Evolutionary conservation across 2,113 vertebrate species (phyloP), one percentile per base, ranked within the genome.

Genomic region (Piaya cayana): DNA sequence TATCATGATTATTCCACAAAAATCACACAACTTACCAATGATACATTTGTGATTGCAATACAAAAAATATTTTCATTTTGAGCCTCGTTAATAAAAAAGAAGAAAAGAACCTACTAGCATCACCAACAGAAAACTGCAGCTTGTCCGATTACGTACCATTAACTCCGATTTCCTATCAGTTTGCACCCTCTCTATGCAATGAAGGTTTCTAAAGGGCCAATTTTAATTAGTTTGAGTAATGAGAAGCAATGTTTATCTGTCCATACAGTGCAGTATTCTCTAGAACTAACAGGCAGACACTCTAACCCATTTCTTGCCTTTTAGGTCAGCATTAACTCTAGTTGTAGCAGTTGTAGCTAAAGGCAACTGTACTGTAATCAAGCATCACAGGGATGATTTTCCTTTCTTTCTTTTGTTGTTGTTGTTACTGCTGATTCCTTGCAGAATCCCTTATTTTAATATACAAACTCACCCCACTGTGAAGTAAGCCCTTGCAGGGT

Each of bases 401-500:
- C 59, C 65, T 83, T 84, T 29, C 9, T 45, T 34, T 19, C 2
- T 3, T 5, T 4, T 50, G 16, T 49, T 32, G 34, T 52, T 12
- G 1, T 29, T 68, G n/a, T 82, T 76, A 67, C 74, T 95, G 47
- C 86, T 93, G 77, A 63, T 94, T 90, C 89, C 65, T 92, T 79
- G 90, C 90, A 97, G 84, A 97, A 90, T 91, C 88, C 97, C 96
- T 92, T 79, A 26, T 93, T 96, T 96, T 91, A 97, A 97, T 97
- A 96, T 90, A 96, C 92, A 93, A 96, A 98, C 98, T 99, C 98
- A 98, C 98, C 98, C 97, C 97, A 95, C 96, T 97, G 97, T 98
- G 98, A 97, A 97, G 98, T 96, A 97, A 95, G 97, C 96, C 97
- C 92, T 97, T 97, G 97, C 77, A 93, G 97, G 97, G 97, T 90